phyloP scores from a whole-genome alignment of 2,888 invertebrate genomes.

The Oligia latruncula region DNA sequence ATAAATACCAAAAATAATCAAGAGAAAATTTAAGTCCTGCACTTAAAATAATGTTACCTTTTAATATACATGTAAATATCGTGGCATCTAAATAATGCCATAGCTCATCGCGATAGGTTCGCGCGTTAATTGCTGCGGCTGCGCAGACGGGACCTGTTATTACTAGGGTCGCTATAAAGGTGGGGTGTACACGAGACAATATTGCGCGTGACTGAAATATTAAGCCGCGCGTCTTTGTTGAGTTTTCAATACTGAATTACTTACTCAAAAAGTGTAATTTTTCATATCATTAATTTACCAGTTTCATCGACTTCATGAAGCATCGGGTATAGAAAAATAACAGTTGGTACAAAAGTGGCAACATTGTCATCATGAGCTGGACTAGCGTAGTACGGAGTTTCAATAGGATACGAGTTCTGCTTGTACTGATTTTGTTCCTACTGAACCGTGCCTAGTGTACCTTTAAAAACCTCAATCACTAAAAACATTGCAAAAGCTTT shows the following conservation, averaged over 20 bases:
- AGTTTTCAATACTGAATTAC: too few species aligned
- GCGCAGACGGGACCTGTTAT: slow-evolving; percentile 71
- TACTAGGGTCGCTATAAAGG: slow-evolving; percentile 64
- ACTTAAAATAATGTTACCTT: slow-evolving; percentile 64
- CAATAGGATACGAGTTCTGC: background rate
- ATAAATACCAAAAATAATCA: slow-evolving; percentile 49
- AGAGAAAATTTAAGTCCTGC: slow-evolving; percentile 18
- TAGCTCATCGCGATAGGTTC: slow-evolving; percentile 78
- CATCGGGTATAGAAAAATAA: background rate
- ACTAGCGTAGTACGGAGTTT: background rate
- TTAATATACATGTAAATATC: slow-evolving; percentile 75
- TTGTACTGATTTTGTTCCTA: background rate
- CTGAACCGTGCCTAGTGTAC: too few species aligned
- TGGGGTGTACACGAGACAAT: slow-evolving; percentile 3
- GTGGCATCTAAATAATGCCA: slow-evolving; percentile 77
- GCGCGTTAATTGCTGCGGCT: slow-evolving; percentile 79
- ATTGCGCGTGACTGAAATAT: background rate
- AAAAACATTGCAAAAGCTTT: background rate
- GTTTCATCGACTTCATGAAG: background rate
- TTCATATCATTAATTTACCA: too few species aligned
- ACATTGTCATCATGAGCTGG: background rate
- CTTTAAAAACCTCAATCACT: background rate
- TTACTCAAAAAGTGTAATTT: background rate
- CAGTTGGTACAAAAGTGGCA: too few species aligned
- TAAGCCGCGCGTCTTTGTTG: background rate